Evolutionary conservation across 2,888 invertebrate species (phyloP), one percentile per base, ranked within the genome.

Genomic region (Sarcophaga subvicina): DNA sequence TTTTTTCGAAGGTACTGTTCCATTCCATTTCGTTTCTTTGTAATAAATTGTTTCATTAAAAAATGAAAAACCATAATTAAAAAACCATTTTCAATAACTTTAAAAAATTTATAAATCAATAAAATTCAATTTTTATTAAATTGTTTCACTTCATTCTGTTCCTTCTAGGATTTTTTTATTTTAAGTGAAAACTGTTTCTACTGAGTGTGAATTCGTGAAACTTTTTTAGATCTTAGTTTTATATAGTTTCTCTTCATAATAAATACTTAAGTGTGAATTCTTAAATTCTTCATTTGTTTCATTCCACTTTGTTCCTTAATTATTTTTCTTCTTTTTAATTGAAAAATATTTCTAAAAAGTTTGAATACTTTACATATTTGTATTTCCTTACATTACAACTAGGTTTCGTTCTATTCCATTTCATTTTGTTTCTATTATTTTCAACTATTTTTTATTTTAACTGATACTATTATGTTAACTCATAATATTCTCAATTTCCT

Each of bases 11-110:
- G 27, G 14, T 22, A 47, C 20, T 69, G 45, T 72, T 45, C 20
- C 72, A 37, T 72, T 72, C 54, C 66, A 66, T 12, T 66, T 70
- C 14, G 62, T 70, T 69, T 14, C 77, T 4, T 25, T 27, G 10
- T 25, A 59, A 12, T 5, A 59, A 14, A 59, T 5, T 59, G 0
- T 37, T 27, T 4, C 27, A 27, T 27, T 27, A 27, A 27, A 27
- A 27, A 27, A 27, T 27, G 0, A 27, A 27, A 27, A 27, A 27
- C 27, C 5, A 3, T 27, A 37, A 37, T 1, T 8, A 8, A 0
- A 37, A 37, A 37, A 8, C 8, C 2, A 37, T 8, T 37, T 37
- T 8, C 37, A 8, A 37, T 27, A 27, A 27, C 4, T 1, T 37
- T 8, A 37, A 37, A 37, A 37, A 37, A 5, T 37, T 0, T 37